These are phyloP conservation scores for Cryptoblepharus egeriae DNA, from an alignment of 2,797 vertebrate species.

Conservation along the genomic window DNA sequence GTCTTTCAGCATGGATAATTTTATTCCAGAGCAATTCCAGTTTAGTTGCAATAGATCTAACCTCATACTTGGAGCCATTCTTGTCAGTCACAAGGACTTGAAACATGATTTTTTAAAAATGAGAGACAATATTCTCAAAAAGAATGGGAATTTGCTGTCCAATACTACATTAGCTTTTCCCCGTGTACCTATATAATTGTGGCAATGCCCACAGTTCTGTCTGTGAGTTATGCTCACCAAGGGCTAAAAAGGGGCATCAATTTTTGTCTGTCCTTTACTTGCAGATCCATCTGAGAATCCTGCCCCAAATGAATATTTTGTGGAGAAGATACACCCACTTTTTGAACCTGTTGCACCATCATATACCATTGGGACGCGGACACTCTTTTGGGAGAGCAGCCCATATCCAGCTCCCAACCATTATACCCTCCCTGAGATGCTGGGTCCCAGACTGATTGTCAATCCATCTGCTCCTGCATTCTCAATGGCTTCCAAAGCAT, in stretches of 20 bases:
- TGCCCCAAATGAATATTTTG: constrained; percentile 41
- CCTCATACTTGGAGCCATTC: background rate
- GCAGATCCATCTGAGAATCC: constrained; percentile 48
- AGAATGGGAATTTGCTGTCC: background rate
- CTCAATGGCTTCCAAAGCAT: constrained; percentile 25
- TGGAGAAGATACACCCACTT: constrained; percentile 48
- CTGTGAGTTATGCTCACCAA: no score
- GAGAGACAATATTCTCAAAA: background rate
- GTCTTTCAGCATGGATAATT: background rate
- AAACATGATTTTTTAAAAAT: background rate
- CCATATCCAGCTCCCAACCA: constrained; percentile 58
- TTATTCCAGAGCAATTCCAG: background rate
- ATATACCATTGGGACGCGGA: constrained; percentile 52
- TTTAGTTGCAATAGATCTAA: no score
- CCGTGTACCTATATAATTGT: no score
- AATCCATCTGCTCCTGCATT: constrained; percentile 48
- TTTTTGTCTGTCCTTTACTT: constrained; percentile 3
- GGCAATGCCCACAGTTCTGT: no score
- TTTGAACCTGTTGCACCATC: constrained; percentile 58
- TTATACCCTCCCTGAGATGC: constrained; percentile 39
- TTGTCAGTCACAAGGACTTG: background rate
- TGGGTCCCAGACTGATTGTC: constrained; percentile 41
- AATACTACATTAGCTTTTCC: no score
- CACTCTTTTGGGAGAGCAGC: constrained; percentile 48
- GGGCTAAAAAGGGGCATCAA: background rate